Percentiles rank a stretch among this genome's conserved stretches.
Conservation (phyloP, 2,888 invertebrate species). For the Oxystoma pomonae region DNA sequence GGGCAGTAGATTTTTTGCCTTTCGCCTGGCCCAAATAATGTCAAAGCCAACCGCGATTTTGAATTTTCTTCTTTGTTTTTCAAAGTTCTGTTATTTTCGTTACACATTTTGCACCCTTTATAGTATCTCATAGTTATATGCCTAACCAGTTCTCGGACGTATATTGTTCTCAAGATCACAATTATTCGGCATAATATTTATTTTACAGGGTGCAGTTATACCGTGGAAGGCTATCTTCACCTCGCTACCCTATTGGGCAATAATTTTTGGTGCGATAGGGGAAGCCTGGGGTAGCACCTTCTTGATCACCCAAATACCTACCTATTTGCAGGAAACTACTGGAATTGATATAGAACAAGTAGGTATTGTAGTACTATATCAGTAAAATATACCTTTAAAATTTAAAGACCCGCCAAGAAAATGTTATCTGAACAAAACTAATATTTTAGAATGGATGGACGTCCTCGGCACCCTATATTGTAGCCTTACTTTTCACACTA, state of each 20-base stretch:
- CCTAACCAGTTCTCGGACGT: too few species aligned
- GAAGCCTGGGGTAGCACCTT: constrained; percentile 32
- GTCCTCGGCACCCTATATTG: constrained; percentile 69
- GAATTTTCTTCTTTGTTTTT: too few species aligned
- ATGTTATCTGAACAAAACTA: not conserved
- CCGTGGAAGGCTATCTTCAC: constrained; percentile 75
- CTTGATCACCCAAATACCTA: constrained; percentile 31
- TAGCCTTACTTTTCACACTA: constrained; percentile 68
- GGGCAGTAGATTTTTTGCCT: too few species aligned
- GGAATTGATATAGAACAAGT: constrained; percentile 67
- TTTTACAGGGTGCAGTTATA: constrained; percentile 45
- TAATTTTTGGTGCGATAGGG: constrained; percentile 47
- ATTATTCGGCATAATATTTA: not conserved
- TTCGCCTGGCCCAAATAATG: too few species aligned
- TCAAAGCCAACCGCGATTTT: too few species aligned
- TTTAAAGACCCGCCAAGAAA: not conserved
- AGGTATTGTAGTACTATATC: constrained; percentile 12
- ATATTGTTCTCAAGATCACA: too few species aligned
- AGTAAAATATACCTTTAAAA: not conserved
- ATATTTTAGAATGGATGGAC: constrained; percentile 58
- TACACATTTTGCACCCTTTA: too few species aligned
- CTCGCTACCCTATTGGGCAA: constrained; percentile 72
- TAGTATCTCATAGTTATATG: too few species aligned
- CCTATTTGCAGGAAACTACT: constrained; percentile 49
- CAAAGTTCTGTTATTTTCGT: too few species aligned